These are phyloP conservation scores for Polietes domitor DNA, from an alignment of 2,888 invertebrate species.

Conservation along the genomic window DNA sequence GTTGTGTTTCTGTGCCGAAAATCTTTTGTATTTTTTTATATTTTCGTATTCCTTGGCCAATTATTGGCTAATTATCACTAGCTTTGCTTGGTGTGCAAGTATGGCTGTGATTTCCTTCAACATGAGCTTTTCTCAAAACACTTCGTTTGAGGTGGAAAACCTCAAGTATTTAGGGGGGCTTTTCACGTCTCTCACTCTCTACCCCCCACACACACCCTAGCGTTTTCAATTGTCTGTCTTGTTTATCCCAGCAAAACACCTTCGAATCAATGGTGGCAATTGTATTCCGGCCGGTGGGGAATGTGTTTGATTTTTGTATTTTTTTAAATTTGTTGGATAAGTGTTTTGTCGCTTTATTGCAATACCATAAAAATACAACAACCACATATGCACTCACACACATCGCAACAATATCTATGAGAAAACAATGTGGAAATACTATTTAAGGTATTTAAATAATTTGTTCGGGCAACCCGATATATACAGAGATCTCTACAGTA, in stretches of 20 bases:
- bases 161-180: background rate
- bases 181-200: background rate
- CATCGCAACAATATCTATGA: slow-evolving; percentile 6
- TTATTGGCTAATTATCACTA: slow-evolving; percentile 1
- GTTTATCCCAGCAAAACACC: background rate
- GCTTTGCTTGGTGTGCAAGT: background rate
- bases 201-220: background rate
- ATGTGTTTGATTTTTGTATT: background rate
- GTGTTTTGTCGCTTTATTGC: slow-evolving; percentile 38
- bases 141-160: slow-evolving; percentile 3
- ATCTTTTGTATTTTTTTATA: background rate
- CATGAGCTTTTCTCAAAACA: background rate
- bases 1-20: background rate
- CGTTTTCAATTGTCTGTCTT: background rate
- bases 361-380: slow-evolving; percentile 13
- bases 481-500: background rate
- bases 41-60: background rate
- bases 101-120: background rate
- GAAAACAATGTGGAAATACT: slow-evolving; percentile 27
- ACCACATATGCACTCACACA: too few relatives aligned
- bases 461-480: slow-evolving; percentile 17
- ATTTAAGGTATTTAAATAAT: slow-evolving; percentile 40
- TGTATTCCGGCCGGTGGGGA: background rate
- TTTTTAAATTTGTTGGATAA: slow-evolving; percentile 22
- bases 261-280: background rate